phyloP scores from a whole-genome alignment of 2,888 invertebrate species.

The Mellilla xanthometata region DNA sequence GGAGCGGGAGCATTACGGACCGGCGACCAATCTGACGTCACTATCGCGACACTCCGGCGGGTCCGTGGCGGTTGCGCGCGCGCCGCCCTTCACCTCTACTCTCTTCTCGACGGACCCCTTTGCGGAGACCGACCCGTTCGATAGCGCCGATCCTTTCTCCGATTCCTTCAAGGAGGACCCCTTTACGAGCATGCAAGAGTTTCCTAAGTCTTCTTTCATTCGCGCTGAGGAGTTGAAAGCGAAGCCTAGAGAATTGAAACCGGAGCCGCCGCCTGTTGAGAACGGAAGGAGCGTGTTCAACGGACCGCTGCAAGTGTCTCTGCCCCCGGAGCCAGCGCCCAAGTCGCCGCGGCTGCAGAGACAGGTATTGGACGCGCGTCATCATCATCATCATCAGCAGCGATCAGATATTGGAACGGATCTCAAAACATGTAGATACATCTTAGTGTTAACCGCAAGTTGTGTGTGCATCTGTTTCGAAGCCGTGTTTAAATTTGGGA shows the following conservation, averaged over 20 bases:
- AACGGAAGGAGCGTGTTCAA: constrained; percentile 76
- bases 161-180: constrained; percentile 84
- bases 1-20: constrained; percentile 59
- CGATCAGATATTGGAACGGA: too few species aligned
- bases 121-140: constrained; percentile 88
- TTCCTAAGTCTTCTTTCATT: constrained; percentile 52
- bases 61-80: constrained; percentile 69
- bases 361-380: constrained; percentile 48
- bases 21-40: constrained; percentile 75
- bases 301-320: constrained; percentile 86
- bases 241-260: constrained; percentile 31
- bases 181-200: constrained; percentile 76
- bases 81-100: constrained; percentile 44
- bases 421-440: too few species aligned
- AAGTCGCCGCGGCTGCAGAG: constrained; percentile 69
- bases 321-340: constrained; percentile 84
- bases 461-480: too few species aligned
- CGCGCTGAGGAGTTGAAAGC: constrained; percentile 54
- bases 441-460: too few species aligned
- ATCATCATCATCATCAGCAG: neutral
- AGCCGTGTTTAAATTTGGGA: too few species aligned
- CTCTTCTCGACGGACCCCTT: constrained; percentile 84
- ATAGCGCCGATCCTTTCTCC: constrained; percentile 86
- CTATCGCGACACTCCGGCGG: constrained; percentile 75
- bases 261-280: constrained; percentile 40